phyloP scores from a whole-genome alignment of 2,888 invertebrate species.

The Tenthredo mesomela region DNA sequence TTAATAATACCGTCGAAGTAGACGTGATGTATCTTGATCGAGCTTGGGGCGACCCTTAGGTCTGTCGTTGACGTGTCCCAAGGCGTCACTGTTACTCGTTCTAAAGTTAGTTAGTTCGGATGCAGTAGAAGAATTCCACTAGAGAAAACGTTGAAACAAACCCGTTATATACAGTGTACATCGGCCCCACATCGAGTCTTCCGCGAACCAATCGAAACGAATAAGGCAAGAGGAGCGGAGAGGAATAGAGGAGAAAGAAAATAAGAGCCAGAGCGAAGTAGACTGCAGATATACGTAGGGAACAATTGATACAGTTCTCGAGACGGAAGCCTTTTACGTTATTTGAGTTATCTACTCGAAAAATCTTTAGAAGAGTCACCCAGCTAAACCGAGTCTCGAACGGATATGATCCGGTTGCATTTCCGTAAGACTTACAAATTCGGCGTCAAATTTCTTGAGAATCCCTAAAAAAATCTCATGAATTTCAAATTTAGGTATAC shows the following conservation, averaged over 20 bases:
- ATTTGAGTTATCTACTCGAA: conserved; percentile 41
- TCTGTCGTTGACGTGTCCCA: conserved; percentile 40
- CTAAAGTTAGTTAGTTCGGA: conserved; percentile 35
- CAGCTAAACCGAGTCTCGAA: not conserved
- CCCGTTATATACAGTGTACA: conserved; percentile 7
- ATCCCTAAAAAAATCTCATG: conserved; percentile 28
- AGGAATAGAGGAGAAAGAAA: not conserved
- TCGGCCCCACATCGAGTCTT: conserved; percentile 3
- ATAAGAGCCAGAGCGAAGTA: conserved; percentile 11
- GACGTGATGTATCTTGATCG: conserved; percentile 52
- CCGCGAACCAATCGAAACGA: conserved; percentile 16
- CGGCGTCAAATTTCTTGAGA: conserved; percentile 1
- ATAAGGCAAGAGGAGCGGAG: not conserved
- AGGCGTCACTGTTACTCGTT: conserved; percentile 27
- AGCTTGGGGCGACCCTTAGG: conserved; percentile 16
- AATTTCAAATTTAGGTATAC: conserved; percentile 48
- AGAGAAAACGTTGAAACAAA: conserved; percentile 38
- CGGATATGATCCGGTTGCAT: not conserved
- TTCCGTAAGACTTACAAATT: conserved; percentile 26
- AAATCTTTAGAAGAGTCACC: conserved; percentile 22
- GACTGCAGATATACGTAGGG: not conserved
- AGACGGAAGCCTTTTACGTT: conserved; percentile 37
- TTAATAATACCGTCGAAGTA: conserved; percentile 49
- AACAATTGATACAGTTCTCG: conserved; percentile 43
- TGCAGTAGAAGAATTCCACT: conserved; percentile 33